These are phyloP conservation scores for Hesperia comma DNA, from an alignment of 2,888 invertebrate genomes.

Conservation along the genomic window DNA sequence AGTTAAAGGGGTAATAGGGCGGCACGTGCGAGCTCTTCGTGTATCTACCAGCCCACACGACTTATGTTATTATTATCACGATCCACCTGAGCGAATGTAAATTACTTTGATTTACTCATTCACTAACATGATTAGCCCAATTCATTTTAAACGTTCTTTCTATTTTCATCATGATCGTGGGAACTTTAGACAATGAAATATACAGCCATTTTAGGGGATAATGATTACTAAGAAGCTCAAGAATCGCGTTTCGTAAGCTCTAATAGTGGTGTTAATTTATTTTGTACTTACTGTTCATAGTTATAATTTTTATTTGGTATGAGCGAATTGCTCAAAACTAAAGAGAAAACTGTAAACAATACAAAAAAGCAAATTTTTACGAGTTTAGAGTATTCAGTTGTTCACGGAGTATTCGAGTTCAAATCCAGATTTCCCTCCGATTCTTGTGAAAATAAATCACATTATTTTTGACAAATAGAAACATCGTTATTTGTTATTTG, in stretches of 20 bases:
- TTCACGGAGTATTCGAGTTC: no score
- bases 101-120: slow-evolving; percentile 6
- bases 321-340: no score
- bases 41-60: background rate
- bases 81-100: slow-evolving; percentile 1
- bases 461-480: no score
- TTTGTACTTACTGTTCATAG: no score
- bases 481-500: no score
- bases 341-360: no score
- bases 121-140: background rate
- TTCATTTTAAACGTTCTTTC: slow-evolving; percentile 7
- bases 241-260: background rate
- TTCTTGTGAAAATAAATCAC: no score
- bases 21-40: background rate
- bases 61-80: slow-evolving; percentile 4
- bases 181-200: slow-evolving; percentile 18
- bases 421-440: no score
- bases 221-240: slow-evolving; percentile 5
- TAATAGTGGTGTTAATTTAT: no score
- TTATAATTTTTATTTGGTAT: no score
- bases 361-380: no score
- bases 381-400: no score
- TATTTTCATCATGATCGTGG: slow-evolving; percentile 1
- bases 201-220: slow-evolving; percentile 10
- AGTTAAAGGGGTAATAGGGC: background rate